Percentiles rank a stretch among this genome's conserved stretches.
Evolutionary conservation across 1,140 invertebrate genomes (phyloP).

Genomic region (Cydia fagiglandana): DNA sequence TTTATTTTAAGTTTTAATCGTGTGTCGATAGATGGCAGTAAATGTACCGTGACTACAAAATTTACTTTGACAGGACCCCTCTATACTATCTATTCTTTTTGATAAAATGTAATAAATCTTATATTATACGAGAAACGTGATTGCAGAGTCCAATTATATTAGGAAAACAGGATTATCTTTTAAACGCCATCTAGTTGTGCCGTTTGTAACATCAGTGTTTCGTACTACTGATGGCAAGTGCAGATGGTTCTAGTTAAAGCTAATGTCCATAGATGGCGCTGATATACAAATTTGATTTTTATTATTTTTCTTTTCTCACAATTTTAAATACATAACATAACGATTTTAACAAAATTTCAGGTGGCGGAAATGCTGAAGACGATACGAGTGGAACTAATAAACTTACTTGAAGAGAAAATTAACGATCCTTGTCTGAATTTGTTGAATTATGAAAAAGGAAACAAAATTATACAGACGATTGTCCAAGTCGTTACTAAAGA

Average conservation of each 20-base stretch:
- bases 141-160: too few relatives aligned
- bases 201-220: background rate
- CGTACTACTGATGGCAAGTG: background rate
- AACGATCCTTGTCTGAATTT: slow-evolving; percentile 88
- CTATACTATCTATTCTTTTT: too few relatives aligned
- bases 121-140: too few relatives aligned
- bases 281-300: background rate
- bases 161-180: too few relatives aligned
- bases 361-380: slow-evolving; percentile 88
- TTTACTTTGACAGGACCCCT: too few relatives aligned
- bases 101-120: too few relatives aligned
- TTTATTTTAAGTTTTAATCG: too few relatives aligned
- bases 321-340: too few relatives aligned
- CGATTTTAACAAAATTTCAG: slow-evolving; percentile 60
- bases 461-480: slow-evolving; percentile 89
- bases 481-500: slow-evolving; percentile 84
- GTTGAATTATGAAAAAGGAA: slow-evolving; percentile 86
- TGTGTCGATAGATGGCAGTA: too few relatives aligned
- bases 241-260: background rate
- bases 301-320: slow-evolving; percentile 13
- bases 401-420: slow-evolving; percentile 89
- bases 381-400: slow-evolving; percentile 85
- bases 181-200: slow-evolving; percentile 3
- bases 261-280: slow-evolving; percentile 1
- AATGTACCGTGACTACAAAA: too few relatives aligned